phyloP scores from a whole-genome alignment of 2,797 vertebrate species.

The Falco cherrug region DNA sequence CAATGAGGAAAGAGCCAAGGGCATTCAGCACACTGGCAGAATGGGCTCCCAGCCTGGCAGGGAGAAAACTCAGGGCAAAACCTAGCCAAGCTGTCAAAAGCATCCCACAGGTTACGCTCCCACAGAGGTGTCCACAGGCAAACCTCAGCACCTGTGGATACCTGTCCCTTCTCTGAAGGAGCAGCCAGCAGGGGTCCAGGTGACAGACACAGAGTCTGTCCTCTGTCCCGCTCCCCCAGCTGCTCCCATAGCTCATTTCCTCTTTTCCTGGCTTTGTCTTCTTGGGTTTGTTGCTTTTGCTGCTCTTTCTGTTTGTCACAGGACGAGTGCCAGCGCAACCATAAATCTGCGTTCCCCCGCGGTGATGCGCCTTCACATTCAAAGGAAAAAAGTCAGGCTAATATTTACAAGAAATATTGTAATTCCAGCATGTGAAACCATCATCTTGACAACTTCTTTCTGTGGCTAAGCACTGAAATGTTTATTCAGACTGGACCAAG shows the following conservation, averaged over 20 bases:
- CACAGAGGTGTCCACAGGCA: neutral
- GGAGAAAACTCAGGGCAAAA: neutral
- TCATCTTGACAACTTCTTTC: neutral
- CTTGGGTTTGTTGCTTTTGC: neutral
- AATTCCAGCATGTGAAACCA: neutral
- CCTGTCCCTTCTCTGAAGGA: neutral
- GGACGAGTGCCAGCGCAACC: neutral
- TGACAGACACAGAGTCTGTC: neutral
- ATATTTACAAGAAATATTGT: conserved; percentile 12
- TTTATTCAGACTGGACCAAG: neutral
- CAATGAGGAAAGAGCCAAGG: neutral
- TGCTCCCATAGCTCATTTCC: neutral
- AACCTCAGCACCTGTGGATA: neutral
- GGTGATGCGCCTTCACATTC: neutral
- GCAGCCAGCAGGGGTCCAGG: neutral
- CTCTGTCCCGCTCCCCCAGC: neutral
- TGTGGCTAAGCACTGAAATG: neutral
- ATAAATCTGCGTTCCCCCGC: neutral
- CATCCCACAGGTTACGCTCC: neutral
- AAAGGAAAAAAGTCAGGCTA: neutral
- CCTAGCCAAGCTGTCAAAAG: neutral
- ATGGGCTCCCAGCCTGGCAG: neutral
- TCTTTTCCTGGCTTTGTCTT: neutral
- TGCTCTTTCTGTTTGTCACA: neutral
- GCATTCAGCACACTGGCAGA: neutral